Evolutionary conservation across 1,140 invertebrate genomes (phyloP).

Genomic region (Gonatopus flavifemur): DNA sequence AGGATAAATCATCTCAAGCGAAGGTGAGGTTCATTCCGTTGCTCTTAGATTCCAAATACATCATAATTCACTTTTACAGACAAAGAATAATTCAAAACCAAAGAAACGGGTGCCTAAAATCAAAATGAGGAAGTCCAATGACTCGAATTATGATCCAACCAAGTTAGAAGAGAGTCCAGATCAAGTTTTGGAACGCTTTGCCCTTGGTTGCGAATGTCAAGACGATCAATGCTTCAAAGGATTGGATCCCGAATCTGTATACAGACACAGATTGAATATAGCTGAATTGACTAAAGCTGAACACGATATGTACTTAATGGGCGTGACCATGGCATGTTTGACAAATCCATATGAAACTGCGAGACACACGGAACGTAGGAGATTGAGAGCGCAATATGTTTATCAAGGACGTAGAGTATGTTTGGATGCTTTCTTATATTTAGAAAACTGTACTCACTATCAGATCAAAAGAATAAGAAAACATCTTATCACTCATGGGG

Average conservation of each 20-base stretch:
- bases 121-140: slow-evolving; percentile 57
- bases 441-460: slow-evolving; percentile 80
- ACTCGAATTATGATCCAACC: slow-evolving; percentile 57
- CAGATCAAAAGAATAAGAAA: slow-evolving; percentile 76
- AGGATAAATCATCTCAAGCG: too few relatives aligned
- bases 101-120: slow-evolving; percentile 20
- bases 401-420: slow-evolving; percentile 76
- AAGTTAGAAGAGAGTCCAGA: slow-evolving; percentile 62
- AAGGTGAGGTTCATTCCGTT: too few relatives aligned
- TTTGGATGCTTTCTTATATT: slow-evolving; percentile 75
- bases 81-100: slow-evolving; percentile 22
- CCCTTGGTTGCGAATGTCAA: slow-evolving; percentile 74
- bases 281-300: slow-evolving; percentile 77
- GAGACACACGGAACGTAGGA: slow-evolving; percentile 70
- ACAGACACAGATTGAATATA: slow-evolving; percentile 74
- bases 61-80: slow-evolving; percentile 13
- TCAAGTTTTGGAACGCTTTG: slow-evolving; percentile 70
- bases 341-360: slow-evolving; percentile 74
- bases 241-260: slow-evolving; percentile 72
- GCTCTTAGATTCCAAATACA: too few relatives aligned
- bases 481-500: slow-evolving; percentile 76
- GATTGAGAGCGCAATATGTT: slow-evolving; percentile 73
- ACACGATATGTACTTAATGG: slow-evolving; percentile 74
- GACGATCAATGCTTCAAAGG: slow-evolving; percentile 73
- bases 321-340: slow-evolving; percentile 77